Base-by-base conservation (phyloP, 2,113 vertebrate species). In the Ploceus nigricollis region DNA sequence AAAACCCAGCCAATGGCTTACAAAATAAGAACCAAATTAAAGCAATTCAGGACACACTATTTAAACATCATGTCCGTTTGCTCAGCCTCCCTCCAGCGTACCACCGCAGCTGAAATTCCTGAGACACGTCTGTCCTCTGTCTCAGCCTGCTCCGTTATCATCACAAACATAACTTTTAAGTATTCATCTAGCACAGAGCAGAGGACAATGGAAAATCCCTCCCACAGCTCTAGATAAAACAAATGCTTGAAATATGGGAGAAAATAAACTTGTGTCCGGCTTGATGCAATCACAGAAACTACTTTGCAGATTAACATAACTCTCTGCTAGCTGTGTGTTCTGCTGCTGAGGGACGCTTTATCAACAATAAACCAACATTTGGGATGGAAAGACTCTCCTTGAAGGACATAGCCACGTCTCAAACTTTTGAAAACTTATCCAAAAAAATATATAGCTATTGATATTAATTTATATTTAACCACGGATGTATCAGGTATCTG, bases 1-100 rank as follows among this genome's bases (percentile, higher is more conserved):
- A 95, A 96, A 96, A 40, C 82, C 72, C 95, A 92, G 94, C 94
- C 95, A 96, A 94, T 30, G 79, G 79, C 93, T 96, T 93, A 71
- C 82, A 96, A 96, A 96, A 94, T 87, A 91, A 93, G 88, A 89
- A 93, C 31, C 95, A 95, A 96, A 97, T 81, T 82, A 87, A 96
- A 95, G 92, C 94, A 92, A 91, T 92, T 90, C 75, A 56, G 96
- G 95, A 96, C 92, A 91, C 66, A 13, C 81, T 85, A 45, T 93
- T 94, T 90, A 96, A 94, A 89, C 89, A 40, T 4, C 2, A 0
- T 30, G 87, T 82, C 95, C 95, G 4, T 95, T 95, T 71, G 94
- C 92, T 89, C 79, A n/a, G 93, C 82, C 92, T 91, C 90, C 82
- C 89, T 45, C 84, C 89, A 71, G 50, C 45, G 23, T 1, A 14